A percentile compares a stretch with the other conserved stretches of the same genome.
These are phyloP conservation scores for Argya squamiceps DNA, from an alignment of 2,797 vertebrate species.

Conservation along the genomic window DNA sequence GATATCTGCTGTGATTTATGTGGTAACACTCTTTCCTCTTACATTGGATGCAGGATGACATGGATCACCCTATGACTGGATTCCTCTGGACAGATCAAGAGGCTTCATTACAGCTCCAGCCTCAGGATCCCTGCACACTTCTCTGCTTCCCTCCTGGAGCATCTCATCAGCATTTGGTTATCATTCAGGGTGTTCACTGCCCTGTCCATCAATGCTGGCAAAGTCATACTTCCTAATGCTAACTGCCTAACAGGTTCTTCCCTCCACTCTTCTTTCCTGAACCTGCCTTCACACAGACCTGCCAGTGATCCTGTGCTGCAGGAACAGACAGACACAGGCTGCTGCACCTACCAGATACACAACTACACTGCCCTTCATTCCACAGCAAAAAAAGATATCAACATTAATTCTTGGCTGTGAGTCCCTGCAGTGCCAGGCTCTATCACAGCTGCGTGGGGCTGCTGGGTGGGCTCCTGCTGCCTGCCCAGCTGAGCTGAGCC, in stretches of 20 bases:
- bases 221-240: neutral
- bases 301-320: neutral
- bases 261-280: neutral
- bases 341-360: neutral
- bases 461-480: neutral
- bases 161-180: neutral
- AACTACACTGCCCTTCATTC: neutral
- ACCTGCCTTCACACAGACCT: neutral
- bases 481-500: neutral
- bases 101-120: neutral
- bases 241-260: neutral
- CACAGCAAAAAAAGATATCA: neutral
- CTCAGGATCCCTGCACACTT: fast-evolving
- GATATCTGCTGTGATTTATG: neutral
- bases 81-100: neutral
- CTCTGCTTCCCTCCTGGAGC: neutral
- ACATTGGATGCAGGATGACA: neutral
- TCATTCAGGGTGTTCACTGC: neutral
- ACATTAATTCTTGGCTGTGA: neutral
- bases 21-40: neutral
- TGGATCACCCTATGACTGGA: neutral
- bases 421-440: neutral
- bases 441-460: neutral
- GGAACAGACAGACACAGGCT: neutral
- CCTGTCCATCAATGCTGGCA: neutral